Evolutionary conservation across 2,113 vertebrate genomes (phyloP).

Genomic region (Salvelinus namaycush): DNA sequence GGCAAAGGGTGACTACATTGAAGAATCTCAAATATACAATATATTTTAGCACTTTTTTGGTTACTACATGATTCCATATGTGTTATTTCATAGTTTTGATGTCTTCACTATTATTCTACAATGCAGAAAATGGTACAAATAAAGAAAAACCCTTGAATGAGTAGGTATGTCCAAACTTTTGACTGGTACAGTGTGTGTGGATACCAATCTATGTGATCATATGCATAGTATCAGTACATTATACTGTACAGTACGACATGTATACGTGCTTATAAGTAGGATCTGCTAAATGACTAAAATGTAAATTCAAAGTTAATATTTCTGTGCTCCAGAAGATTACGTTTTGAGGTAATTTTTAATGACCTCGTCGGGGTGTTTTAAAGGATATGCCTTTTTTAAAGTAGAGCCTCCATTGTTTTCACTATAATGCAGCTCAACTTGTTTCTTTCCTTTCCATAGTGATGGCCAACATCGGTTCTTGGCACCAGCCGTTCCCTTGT

Average conservation of each 20-base stretch:
- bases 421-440: slow-evolving; percentile 48
- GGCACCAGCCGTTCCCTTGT: slow-evolving; percentile 48
- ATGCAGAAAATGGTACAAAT: too few relatives aligned
- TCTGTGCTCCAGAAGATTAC: neutral
- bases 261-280: neutral
- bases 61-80: too few relatives aligned
- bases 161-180: too few relatives aligned
- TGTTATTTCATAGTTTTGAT: too few relatives aligned
- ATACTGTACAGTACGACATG: neutral
- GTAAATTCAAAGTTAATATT: slow-evolving; percentile 20
- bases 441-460: slow-evolving; percentile 64
- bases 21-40: too few relatives aligned
- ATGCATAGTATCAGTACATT: neutral
- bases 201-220: too few relatives aligned
- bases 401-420: slow-evolving; percentile 47
- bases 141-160: too few relatives aligned
- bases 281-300: neutral
- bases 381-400: slow-evolving; percentile 24
- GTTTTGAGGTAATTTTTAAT: slow-evolving; percentile 22
- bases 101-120: too few relatives aligned
- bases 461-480: slow-evolving; percentile 60
- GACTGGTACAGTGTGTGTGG: too few relatives aligned
- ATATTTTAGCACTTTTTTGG: too few relatives aligned
- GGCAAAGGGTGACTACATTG: too few relatives aligned
- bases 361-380: slow-evolving; percentile 26